phyloP scores from a whole-genome alignment of 2,888 invertebrate species.

The Imbricaverruca yamaguchii region DNA sequence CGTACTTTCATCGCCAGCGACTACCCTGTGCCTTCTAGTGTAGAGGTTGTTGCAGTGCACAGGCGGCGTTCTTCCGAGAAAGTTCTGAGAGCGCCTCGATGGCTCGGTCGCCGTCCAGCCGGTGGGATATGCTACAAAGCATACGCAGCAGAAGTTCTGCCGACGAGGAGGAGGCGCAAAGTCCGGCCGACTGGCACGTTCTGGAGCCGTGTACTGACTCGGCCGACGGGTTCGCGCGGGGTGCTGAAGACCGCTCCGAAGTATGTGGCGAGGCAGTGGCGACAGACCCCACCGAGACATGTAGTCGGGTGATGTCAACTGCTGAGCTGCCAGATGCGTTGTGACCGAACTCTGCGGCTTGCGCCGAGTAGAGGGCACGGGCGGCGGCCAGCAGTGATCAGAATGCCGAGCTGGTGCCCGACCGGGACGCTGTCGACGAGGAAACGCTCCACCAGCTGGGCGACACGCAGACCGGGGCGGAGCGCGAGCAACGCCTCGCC shows the following conservation, averaged over 20 bases:
- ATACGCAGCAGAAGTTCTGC: not conserved
- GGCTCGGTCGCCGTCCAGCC: not conserved
- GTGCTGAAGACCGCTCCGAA: not conserved
- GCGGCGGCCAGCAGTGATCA: not conserved
- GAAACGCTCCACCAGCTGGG: not conserved
- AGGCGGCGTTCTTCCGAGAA: not conserved
- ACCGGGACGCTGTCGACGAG: slow-evolving; percentile 3
- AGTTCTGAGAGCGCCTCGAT: not conserved
- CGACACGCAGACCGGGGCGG: not conserved
- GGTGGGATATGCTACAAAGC: not conserved
- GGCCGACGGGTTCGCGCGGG: not conserved
- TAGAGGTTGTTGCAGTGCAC: no score
- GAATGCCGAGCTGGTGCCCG: not conserved
- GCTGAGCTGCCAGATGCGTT: not conserved
- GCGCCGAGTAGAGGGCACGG: not conserved
- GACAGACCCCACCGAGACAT: no score
- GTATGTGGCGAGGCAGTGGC: no score
- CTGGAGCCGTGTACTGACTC: not conserved
- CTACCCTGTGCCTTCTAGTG: no score
- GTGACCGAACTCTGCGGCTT: not conserved
- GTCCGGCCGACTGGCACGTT: not conserved
- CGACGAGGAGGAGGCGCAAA: not conserved
- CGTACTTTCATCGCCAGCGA: no score
- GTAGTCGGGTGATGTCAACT: not conserved
- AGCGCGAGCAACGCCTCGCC: slow-evolving; percentile 8